A percentile compares a stretch with the other conserved stretches of the same genome.
These are phyloP conservation scores for Schizopygopsis malacanthus DNA, from an alignment of 2,797 vertebrate genomes.

Conservation along the genomic window DNA sequence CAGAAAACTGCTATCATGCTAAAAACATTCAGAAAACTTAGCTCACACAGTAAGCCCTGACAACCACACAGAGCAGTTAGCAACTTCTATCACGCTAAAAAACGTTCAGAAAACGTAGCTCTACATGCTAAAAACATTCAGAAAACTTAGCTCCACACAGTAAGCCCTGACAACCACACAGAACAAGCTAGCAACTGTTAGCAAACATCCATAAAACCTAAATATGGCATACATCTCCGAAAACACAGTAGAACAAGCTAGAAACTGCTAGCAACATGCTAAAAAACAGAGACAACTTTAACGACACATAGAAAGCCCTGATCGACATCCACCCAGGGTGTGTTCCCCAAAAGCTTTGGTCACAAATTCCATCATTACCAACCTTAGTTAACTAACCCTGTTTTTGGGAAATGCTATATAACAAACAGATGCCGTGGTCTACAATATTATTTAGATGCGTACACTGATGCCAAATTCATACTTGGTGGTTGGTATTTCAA, in stretches of 20 bases:
- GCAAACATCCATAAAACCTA: background rate
- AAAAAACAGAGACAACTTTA: background rate
- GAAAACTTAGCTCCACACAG: no score
- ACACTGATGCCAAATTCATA: slow-evolving; percentile 60
- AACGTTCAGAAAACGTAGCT: no score
- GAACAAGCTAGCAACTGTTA: background rate
- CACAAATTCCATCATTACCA: background rate
- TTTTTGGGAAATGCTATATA: slow-evolving; percentile 29
- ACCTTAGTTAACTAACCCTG: background rate
- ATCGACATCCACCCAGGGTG: background rate
- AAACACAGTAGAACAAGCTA: background rate
- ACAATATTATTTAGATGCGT: slow-evolving; percentile 63
- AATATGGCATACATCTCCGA: no score
- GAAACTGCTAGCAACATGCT: background rate
- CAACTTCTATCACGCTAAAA: background rate
- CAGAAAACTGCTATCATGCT: background rate
- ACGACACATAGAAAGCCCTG: background rate
- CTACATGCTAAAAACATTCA: no score
- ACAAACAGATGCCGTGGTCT: slow-evolving; percentile 55
- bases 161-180: no score
- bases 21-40: no score
- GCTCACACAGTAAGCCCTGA: no score
- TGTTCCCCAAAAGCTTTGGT: background rate
- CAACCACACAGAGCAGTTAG: background rate
- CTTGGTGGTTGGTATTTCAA: slow-evolving; percentile 60